These are phyloP conservation scores for Oligia fasciuncula DNA, from an alignment of 2,888 invertebrate species.

Conservation along the genomic window DNA sequence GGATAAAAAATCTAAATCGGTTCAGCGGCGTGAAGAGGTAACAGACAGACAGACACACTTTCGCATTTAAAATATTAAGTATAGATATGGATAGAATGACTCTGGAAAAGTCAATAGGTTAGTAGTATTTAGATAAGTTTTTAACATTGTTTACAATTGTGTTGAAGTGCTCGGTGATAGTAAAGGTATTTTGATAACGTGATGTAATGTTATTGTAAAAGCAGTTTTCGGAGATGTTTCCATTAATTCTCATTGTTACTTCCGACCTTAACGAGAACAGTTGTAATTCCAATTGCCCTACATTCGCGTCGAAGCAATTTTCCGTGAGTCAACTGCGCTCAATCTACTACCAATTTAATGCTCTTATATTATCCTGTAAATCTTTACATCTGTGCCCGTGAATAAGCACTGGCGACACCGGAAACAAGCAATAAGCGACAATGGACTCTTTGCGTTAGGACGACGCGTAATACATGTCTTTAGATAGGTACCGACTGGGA, in stretches of 20 bases:
- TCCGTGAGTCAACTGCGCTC: slow-evolving; percentile 37
- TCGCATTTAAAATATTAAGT: background rate
- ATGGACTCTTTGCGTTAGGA: slow-evolving; percentile 69
- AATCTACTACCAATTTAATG: slow-evolving; percentile 43
- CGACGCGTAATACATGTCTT: slow-evolving; percentile 65
- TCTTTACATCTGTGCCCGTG: slow-evolving; percentile 57
- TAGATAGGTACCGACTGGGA: slow-evolving; percentile 63
- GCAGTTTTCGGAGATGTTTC: background rate
- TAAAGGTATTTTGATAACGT: background rate
- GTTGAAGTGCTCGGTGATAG: slow-evolving; percentile 18
- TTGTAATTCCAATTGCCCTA: slow-evolving; percentile 38
- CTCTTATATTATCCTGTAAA: slow-evolving; percentile 55
- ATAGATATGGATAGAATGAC: slow-evolving; percentile 9
- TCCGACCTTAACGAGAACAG: background rate
- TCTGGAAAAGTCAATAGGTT: slow-evolving; percentile 34
- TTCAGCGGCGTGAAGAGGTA: too few species aligned
- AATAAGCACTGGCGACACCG: slow-evolving; percentile 70
- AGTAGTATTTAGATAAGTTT: slow-evolving; percentile 25
- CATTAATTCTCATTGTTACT: background rate
- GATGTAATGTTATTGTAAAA: background rate
- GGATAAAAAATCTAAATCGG: too few species aligned
- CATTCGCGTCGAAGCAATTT: slow-evolving; percentile 35
- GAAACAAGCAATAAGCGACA: slow-evolving; percentile 83
- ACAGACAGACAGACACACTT: too few species aligned
- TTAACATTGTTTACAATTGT: slow-evolving; percentile 18